Evolutionary conservation across 2,888 invertebrate genomes (phyloP).

Genomic region (Erynnis tages): DNA sequence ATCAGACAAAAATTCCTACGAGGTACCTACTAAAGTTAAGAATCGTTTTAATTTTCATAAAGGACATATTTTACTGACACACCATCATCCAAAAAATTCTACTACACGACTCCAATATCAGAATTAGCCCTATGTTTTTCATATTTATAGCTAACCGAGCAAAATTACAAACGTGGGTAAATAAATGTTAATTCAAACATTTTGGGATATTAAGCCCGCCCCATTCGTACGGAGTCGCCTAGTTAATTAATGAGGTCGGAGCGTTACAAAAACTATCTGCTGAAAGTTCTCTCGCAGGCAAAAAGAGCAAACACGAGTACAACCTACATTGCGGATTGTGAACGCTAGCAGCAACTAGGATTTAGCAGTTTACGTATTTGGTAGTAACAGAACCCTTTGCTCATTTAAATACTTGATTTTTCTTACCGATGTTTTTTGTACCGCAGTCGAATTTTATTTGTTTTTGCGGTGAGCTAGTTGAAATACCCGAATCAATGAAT

Average conservation of each 20-base stretch:
- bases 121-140: too few species aligned
- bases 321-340: slow-evolving; percentile 3
- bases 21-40: too few species aligned
- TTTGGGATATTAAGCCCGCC: neutral
- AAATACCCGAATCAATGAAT: too few species aligned
- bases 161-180: neutral
- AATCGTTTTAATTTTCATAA: too few species aligned
- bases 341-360: neutral
- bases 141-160: neutral
- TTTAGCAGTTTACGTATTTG: too few species aligned
- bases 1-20: too few species aligned
- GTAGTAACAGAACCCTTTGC: too few species aligned
- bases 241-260: slow-evolving; percentile 13
- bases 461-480: too few species aligned
- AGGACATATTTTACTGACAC: too few species aligned
- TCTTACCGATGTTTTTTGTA: too few species aligned
- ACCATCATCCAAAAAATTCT: neutral
- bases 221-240: neutral
- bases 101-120: neutral
- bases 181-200: neutral
- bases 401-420: too few species aligned
- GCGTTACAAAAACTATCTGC: slow-evolving; percentile 9
- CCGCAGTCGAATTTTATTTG: too few species aligned
- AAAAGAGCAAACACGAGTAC: slow-evolving; percentile 8
- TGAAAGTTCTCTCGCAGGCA: slow-evolving; percentile 3